These are phyloP conservation scores for Caradrina clavipalpis DNA, from an alignment of 2,888 invertebrate genomes.

Conservation along the genomic window DNA sequence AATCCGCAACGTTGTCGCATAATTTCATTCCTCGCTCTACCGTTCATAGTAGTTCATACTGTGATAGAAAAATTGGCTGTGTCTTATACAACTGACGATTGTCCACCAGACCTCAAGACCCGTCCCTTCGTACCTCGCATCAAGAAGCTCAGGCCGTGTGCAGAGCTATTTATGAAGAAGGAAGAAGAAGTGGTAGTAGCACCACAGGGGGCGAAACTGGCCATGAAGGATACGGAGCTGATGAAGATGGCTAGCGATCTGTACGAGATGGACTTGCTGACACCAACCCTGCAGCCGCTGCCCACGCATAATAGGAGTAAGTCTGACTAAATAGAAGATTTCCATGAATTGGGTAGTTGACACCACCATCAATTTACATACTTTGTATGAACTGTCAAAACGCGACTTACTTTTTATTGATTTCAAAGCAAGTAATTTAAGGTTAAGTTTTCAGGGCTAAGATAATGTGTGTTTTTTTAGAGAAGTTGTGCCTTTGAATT, in stretches of 20 bases:
- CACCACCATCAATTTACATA: no score
- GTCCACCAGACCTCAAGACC: conserved; percentile 77
- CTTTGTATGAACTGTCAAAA: no score
- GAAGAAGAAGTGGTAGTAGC: conserved; percentile 37
- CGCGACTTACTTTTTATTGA: no score
- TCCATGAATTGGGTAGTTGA: no score
- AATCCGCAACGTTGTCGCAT: no score
- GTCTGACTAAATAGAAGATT: conserved; percentile 4
- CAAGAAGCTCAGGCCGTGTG: conserved; percentile 75
- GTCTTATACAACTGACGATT: neutral
- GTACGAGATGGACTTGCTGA: conserved; percentile 79
- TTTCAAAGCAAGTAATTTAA: no score
- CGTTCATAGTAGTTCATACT: no score
- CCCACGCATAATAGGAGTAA: conserved; percentile 82
- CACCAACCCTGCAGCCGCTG: conserved; percentile 80
- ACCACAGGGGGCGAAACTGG: conserved; percentile 73
- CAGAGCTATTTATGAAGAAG: conserved; percentile 53
- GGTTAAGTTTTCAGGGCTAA: no score
- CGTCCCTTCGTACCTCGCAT: conserved; percentile 81
- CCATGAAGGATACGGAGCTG: conserved; percentile 85
- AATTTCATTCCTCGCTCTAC: no score
- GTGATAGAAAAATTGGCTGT: no score
- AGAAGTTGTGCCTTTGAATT: no score
- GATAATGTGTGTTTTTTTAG: no score
- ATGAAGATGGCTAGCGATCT: conserved; percentile 83